Conservation (phyloP, 2,888 invertebrate species). For the Acanthoscelides obtectus region DNA sequence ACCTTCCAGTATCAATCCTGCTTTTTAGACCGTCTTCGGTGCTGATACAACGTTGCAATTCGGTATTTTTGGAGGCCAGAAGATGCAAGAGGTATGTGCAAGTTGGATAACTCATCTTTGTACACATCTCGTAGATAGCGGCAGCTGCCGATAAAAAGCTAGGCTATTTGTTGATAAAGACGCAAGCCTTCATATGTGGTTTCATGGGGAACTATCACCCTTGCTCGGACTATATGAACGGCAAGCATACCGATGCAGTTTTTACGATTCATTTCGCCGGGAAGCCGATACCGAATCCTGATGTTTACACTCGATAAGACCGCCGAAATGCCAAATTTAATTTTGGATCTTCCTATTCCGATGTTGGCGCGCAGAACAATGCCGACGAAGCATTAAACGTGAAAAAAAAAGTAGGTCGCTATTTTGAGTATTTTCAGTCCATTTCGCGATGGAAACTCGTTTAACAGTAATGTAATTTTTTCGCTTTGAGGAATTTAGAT, state of each 20-base stretch:
- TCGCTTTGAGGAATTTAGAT: not conserved
- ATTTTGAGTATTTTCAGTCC: not conserved
- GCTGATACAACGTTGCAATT: too few species aligned
- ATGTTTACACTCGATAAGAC: slow-evolving; percentile 38
- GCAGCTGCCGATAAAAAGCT: too few species aligned
- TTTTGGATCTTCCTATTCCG: slow-evolving; percentile 23
- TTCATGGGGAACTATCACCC: too few species aligned
- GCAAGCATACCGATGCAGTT: slow-evolving; percentile 34
- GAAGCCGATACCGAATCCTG: slow-evolving; percentile 35
- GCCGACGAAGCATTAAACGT: not conserved
- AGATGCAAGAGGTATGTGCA: too few species aligned
- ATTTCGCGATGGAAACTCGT: not conserved
- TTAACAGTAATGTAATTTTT: not conserved
- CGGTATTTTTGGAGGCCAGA: too few species aligned
- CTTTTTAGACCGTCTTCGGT: too few species aligned
- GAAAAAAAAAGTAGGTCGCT: not conserved
- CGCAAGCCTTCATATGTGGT: too few species aligned
- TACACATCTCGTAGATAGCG: too few species aligned
- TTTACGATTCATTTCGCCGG: slow-evolving; percentile 37
- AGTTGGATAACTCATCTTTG: too few species aligned
- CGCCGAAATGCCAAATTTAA: slow-evolving; percentile 34
- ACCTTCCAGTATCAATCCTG: too few species aligned
- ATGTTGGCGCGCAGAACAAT: not conserved
- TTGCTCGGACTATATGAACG: not conserved
- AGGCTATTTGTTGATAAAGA: too few species aligned